phyloP scores from a whole-genome alignment of 2,113 vertebrate genomes.

The Neolamprologus caudopunctatus region DNA sequence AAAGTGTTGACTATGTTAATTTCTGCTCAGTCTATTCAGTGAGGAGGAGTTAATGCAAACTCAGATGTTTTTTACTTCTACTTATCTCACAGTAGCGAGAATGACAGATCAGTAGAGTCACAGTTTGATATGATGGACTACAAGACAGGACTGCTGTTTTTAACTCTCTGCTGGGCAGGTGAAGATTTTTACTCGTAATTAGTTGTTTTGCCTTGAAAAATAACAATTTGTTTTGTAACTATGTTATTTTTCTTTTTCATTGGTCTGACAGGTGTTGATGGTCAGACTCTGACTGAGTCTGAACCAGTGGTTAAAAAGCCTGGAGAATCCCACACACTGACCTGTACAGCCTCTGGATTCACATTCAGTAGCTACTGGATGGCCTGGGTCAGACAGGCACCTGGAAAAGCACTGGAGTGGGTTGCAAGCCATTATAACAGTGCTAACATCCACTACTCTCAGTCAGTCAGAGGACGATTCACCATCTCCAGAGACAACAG shows the following conservation, averaged over 20 bases:
- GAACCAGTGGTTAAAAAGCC: not conserved
- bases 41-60: not conserved
- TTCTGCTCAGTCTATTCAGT: accelerated
- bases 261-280: accelerated
- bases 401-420: not conserved
- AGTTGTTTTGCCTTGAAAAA: accelerated
- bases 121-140: not conserved
- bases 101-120: accelerated
- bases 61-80: not conserved
- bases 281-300: not conserved
- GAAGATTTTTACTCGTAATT: not conserved
- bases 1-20: not conserved
- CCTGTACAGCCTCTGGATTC: not conserved
- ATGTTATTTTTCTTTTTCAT: not conserved
- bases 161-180: too few species aligned
- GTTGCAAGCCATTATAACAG: not conserved
- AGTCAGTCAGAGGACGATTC: accelerated
- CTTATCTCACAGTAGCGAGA: not conserved
- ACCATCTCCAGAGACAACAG: not conserved
- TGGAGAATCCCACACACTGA: not conserved
- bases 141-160: not conserved
- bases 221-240: accelerated
- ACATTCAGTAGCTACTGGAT: not conserved
- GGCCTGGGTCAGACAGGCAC: not conserved
- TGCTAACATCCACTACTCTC: not conserved